Evolutionary conservation across 1,140 invertebrate genomes (phyloP).

Genomic region (Penaeus chinensis): DNA sequence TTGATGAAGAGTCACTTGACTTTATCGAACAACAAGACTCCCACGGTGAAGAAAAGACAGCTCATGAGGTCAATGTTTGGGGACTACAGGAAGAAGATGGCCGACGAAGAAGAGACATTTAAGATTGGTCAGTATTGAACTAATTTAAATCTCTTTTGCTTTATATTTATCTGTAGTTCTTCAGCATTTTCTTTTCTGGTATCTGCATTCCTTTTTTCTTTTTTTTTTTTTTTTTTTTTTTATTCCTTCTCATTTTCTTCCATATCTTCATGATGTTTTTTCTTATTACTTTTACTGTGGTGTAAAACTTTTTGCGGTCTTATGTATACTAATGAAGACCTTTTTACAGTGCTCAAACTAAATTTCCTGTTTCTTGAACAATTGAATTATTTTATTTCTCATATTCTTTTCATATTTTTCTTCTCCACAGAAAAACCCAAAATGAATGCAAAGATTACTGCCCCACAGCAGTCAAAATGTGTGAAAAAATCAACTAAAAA

Average conservation of each 20-base stretch:
- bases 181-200: too few relatives aligned
- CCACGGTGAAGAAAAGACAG: slow-evolving; percentile 41
- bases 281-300: background rate
- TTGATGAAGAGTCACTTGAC: slow-evolving; percentile 20
- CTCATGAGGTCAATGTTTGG: slow-evolving; percentile 47
- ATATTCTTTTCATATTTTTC: background rate
- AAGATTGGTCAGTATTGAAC: slow-evolving; percentile 33
- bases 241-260: background rate
- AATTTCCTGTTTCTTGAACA: too few relatives aligned
- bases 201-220: background rate
- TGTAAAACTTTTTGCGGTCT: background rate
- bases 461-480: background rate
- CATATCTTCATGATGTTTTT: too few relatives aligned
- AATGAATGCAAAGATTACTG: background rate
- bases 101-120: slow-evolving; percentile 42
- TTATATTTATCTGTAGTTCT: background rate
- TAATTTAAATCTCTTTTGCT: background rate
- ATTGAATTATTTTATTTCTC: background rate
- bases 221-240: background rate
- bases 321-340: background rate
- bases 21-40: slow-evolving; percentile 35
- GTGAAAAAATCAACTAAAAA: background rate
- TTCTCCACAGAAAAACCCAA: background rate
- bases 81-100: slow-evolving; percentile 51
- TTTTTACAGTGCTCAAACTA: too few relatives aligned